Conservation (phyloP, 2,113 vertebrate species). For the human (Homo sapiens) region DNA sequence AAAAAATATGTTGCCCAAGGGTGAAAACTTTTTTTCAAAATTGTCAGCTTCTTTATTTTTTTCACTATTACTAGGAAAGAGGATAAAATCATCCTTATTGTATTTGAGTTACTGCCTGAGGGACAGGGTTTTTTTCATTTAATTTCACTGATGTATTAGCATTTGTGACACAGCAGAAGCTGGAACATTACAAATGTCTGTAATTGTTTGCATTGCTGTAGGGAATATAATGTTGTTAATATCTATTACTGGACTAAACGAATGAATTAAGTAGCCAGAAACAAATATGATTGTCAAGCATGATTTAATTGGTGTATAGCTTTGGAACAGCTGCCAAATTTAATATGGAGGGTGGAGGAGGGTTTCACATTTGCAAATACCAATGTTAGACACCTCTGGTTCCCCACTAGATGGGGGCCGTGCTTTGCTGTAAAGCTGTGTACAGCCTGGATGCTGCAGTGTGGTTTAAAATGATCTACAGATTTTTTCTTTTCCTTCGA, state of each 20-base stretch:
- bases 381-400: not conserved
- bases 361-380: not conserved
- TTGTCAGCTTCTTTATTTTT: constrained; percentile 40
- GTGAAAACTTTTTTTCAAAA: constrained; percentile 28
- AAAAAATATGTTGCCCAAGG: constrained; percentile 33
- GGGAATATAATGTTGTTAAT: constrained; percentile 76
- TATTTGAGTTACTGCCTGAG: constrained; percentile 40
- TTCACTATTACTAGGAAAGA: not conserved
- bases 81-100: constrained; percentile 49
- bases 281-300: constrained; percentile 77
- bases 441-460: not conserved
- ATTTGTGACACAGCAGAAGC: constrained; percentile 58
- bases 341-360: constrained; percentile 10
- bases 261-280: constrained; percentile 75
- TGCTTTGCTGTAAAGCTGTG: not conserved
- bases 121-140: constrained; percentile 39
- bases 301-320: constrained; percentile 64
- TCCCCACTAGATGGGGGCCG: constrained; percentile 63
- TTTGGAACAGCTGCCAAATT: constrained; percentile 71
- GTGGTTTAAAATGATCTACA: not conserved
- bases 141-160: constrained; percentile 61
- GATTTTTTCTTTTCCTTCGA: not conserved
- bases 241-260: constrained; percentile 76
- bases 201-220: constrained; percentile 71
- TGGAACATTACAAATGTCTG: constrained; percentile 67